Conservation (phyloP, 2,888 invertebrate species). For the Mayetiola destructor region DNA sequence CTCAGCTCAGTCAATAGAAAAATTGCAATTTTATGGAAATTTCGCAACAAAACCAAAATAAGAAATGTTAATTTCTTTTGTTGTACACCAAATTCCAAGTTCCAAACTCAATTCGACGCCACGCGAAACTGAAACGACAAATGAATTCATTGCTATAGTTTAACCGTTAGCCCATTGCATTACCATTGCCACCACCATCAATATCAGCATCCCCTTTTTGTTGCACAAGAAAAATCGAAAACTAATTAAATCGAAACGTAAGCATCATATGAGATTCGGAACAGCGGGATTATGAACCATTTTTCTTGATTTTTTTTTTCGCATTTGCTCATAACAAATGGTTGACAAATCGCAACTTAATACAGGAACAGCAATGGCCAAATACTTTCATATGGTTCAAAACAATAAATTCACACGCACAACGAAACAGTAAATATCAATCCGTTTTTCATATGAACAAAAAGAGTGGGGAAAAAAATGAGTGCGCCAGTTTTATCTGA, state of each 20-base stretch:
- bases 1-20: conserved; percentile 15
- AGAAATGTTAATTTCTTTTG: conserved; percentile 7
- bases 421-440: not conserved
- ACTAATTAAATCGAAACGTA: not conserved
- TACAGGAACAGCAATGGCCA: not conserved
- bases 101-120: too few species aligned
- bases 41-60: not conserved
- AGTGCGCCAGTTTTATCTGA: conserved; percentile 12
- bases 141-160: not conserved
- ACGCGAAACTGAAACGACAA: not conserved
- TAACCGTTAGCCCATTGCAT: too few species aligned
- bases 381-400: not conserved
- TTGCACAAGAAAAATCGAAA: not conserved
- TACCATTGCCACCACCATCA: too few species aligned
- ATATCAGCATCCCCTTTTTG: not conserved
- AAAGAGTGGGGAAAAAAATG: not conserved
- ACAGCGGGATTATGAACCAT: too few species aligned
- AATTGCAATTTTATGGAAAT: conserved; percentile 17
- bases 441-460: not conserved
- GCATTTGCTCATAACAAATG: not conserved
- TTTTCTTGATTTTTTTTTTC: conserved; percentile 1
- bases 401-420: not conserved
- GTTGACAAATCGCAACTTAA: conserved; percentile 1
- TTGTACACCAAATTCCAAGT: not conserved
- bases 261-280: not conserved